Percentiles rank a stretch among this genome's conserved stretches.
These are phyloP conservation scores for Sakesphorus luctuosus DNA, from an alignment of 2,113 vertebrate genomes.

Conservation along the genomic window DNA sequence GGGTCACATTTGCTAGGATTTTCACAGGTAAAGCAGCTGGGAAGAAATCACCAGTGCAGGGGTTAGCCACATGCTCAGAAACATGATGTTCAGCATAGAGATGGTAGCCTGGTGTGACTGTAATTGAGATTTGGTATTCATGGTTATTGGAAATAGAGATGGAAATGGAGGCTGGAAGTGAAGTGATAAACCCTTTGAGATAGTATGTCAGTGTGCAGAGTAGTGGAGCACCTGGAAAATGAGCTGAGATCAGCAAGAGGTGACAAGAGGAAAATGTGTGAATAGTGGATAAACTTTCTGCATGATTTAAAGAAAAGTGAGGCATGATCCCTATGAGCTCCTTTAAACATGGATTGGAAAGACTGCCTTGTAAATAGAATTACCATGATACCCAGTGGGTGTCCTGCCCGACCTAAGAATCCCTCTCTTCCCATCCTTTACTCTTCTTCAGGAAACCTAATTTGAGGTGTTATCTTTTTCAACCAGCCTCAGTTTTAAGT, in stretches of 20 bases:
- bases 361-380: background rate
- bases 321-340: background rate
- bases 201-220: background rate
- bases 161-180: background rate
- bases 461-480: background rate
- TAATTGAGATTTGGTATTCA: background rate
- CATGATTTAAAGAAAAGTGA: background rate
- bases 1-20: background rate
- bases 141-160: background rate
- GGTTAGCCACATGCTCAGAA: background rate
- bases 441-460: background rate
- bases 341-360: background rate
- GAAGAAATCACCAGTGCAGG: background rate
- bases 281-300: background rate
- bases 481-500: background rate
- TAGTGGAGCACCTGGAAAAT: background rate
- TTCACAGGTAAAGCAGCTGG: background rate
- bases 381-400: background rate
- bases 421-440: background rate
- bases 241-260: background rate
- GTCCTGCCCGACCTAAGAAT: background rate
- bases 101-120: background rate
- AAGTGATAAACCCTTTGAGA: background rate
- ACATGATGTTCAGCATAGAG: rapidly evolving
- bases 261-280: background rate